Evolutionary conservation across 2,888 invertebrate species (phyloP), one percentile per base, ranked within the genome.

Genomic region (Agriopis marginaria): DNA sequence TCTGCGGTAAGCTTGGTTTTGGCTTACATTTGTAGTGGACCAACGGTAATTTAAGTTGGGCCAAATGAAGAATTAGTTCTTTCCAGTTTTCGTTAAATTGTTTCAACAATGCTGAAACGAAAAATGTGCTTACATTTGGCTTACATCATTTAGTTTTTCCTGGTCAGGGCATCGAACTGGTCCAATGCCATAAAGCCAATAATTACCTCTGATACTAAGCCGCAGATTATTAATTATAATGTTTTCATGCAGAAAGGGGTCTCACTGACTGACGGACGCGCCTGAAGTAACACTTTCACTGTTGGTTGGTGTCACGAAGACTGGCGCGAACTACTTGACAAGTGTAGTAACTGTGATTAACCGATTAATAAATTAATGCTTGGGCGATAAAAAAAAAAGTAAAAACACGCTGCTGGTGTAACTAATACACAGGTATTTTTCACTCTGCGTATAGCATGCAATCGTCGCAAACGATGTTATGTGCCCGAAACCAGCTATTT

Each of bases 221-320:
- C 49, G 54, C 44, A 56, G 69, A 62, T 63, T 61, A 45, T 63
- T 71, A 81, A 85, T 86, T 86, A 85, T 86, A 87, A 86, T 86
- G 81, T 85, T 86, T 89, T 86, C 84, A 86, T 85, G 84, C 83
- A 87, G 87, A 87, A 86, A 71, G 66, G 63, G 61, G 67, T 60
- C 68, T 68, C 39, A 55, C 58, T 68, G 79, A 79, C 75, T 79
- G 85, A 80, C 81, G 80, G 82, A 82, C 80, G 77, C 77, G 74
- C 77, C 73, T 76, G 68, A 75, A 80, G 80, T 80, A 83, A 88
- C 88, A 91, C 93, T 93, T 93, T 93, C 92, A 90, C 93, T 89
- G 82, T 81, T 86, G 86, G 84, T 84, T 86, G 85, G 85, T 88
- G 87, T 88, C 68, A 68, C 65, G 68, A 59, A 66, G 58, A 67